Evolutionary conservation across 2,113 vertebrate genomes (phyloP).

Genomic region (Platysternon megacephalum): DNA sequence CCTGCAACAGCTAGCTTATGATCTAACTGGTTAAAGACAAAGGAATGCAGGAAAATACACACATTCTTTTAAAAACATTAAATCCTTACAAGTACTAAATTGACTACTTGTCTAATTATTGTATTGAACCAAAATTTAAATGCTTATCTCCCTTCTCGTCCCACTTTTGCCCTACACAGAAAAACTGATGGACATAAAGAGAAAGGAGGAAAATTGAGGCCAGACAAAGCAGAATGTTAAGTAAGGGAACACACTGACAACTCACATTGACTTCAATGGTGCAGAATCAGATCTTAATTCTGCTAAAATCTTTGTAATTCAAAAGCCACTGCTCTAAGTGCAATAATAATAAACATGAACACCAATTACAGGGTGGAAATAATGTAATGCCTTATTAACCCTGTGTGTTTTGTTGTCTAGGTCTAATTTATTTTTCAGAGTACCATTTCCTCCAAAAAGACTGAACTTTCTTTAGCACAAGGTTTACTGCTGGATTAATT

Average conservation of each 20-base stretch:
- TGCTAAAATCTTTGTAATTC: neutral
- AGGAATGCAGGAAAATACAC: neutral
- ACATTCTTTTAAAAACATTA: neutral
- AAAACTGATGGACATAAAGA: neutral
- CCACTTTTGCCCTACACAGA: neutral
- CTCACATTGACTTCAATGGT: neutral
- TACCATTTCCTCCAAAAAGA: neutral
- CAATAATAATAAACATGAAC: neutral
- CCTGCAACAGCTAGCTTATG: neutral
- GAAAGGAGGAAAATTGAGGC: neutral
- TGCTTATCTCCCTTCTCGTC: neutral
- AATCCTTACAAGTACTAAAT: neutral
- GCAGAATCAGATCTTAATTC: fast-evolving
- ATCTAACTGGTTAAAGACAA: neutral
- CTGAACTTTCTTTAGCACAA: neutral
- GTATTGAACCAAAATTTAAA: neutral
- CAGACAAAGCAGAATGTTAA: neutral
- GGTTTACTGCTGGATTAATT: neutral
- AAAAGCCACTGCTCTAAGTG: neutral
- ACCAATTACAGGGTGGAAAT: neutral
- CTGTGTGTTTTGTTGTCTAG: neutral
- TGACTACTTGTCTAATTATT: neutral
- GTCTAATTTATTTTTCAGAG: neutral
- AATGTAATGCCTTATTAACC: neutral
- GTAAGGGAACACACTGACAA: neutral